Evolutionary conservation across 2,113 vertebrate genomes (phyloP), one percentile per base, ranked within the genome.

Genomic region (Aplodontia rufa): DNA sequence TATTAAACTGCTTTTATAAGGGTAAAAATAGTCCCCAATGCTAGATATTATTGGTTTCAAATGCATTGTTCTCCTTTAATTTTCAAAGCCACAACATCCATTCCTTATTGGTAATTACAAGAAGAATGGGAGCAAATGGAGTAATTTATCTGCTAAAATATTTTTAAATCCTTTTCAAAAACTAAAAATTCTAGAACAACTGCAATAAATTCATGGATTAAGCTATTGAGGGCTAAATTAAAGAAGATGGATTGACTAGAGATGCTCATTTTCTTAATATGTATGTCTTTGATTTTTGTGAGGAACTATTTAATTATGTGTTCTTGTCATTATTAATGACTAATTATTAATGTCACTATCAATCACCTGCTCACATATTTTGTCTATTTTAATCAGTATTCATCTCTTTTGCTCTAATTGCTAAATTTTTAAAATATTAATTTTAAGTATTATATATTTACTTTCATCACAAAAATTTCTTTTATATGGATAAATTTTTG

Each of bases 391-490:
- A 71, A 40, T 82, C 45, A 81, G 0, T 35, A 4, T 47, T 91
- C 20, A 75, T 79, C 22, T 81, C 71, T 79, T 83, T 95, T 96
- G 42, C 66, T 94, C 4, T 60, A 92, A 49, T 58, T 69, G 9
- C 66, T 86, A 76, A 45, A 20, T 12, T 30, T 78, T 84, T 93
- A 22, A 47, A 37, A 35, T 84, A 53, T 6, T 32, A 66, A 92
- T 45, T 3, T 68, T 74, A 78, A 66, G 32, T 6, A 58, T 68
- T 42, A 26, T 3, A 35, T 28, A 51, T 7, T 60, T 88, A 71
- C 20, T 69, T 45, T 60, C 19, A 85, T 47, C 90, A 49, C 24
- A 28, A 71, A 28, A 30, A 53, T 71, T 45, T 55, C 5, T 28
- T 80, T 93, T 79, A 89, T 51, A 49, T 22, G 40, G 24, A 86